Evolutionary conservation across 2,797 vertebrate genomes (phyloP), one percentile per base, ranked within the genome.

Genomic region (Scomberomorus guttatus): DNA sequence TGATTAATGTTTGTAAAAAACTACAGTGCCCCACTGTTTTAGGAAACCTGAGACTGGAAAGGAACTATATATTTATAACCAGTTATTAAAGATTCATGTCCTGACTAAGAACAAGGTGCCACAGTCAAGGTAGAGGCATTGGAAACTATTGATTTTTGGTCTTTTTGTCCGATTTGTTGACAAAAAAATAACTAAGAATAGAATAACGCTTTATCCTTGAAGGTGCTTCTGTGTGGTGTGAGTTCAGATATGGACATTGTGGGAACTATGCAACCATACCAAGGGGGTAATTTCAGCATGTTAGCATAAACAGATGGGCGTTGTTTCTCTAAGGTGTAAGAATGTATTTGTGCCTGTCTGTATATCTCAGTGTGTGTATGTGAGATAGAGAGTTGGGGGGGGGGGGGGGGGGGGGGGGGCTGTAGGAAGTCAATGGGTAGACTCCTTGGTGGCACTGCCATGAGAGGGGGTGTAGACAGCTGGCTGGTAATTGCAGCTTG

Each of bases 401-500:
- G 27, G 69, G 60, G 52, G 74, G 77, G 56, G 27, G 69, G 60
- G 52, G 74, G 27, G 69, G 60, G 52, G 74, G 77, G 56, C 65
- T 75, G 54, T 68, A 72, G 72, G 46, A 70, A 66, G 72, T 81
- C 71, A 80, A 63, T 66, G 76, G 72, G 72, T 20, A 80, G 25
- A 75, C 50, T 85, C 73, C 65, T 79, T 56, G 57, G 60, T 78
- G 62, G 61, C 75, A 61, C 58, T 44, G 55, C 60, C 70, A 81
- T 46, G 14, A 71, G 82, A 73, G 80, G 73, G 71, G 86, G 80
- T 62, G 74, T 79, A 94, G 95, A 96, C 96, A 97, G 96, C 96
- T 95, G 96, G 95, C 94, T 95, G 94, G 95, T 96, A 97, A 96
- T 96, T 95, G 95, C 94, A 94, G 93, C 94, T 95, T 90, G 90